Evolutionary conservation across 2,113 vertebrate genomes (phyloP), one percentile per base, ranked within the genome.

Genomic region (Mobula birostris): DNA sequence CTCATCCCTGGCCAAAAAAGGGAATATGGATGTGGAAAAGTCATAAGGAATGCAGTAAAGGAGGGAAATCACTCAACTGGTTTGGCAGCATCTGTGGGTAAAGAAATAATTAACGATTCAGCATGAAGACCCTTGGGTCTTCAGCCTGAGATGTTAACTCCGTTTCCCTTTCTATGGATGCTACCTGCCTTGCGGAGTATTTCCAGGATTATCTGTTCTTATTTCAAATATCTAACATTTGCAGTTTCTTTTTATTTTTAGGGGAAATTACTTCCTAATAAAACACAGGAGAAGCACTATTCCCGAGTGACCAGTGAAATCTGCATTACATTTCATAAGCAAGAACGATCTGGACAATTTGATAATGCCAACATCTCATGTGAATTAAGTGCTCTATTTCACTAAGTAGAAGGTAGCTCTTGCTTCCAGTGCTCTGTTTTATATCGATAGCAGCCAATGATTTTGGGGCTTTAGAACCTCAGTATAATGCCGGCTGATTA

Each of bases 271-370:
- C 68, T 40, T 32, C 36, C 21, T 7, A 72, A 70, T 72, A 72
- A 63, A 63, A 88, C 61, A 66, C 21, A 76, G 24, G 21, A 48
- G 72, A 74, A 56, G 12, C 63, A 32, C 61, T 15, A 90, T 66
- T 7, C 4, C 32, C 61, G 32, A 17, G 32, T 88, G 85, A 63
- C 61, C 29, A 68, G 5, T 90, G 85, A 93, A 74, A 29, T 93
- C 36, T 56, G 90, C 66, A 72, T 92, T 92, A 17, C 72, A 29
- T 93, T 40, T 76, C 68, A 74, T 24, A 63, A 74, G 32, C 40
- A 74, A 93, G 70, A 56, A 74, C 40, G 70, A 93, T 93, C 70
- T 93, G 91, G 70, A 76, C n/a, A 93, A 93, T 74, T 76, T 74
- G 70, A 93, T 93, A 14, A 29, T 93, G 68, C 5, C 36, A 40